These are phyloP conservation scores for Malaclemys terrapin DNA, from an alignment of 2,113 vertebrate species.

Conservation along the genomic window DNA sequence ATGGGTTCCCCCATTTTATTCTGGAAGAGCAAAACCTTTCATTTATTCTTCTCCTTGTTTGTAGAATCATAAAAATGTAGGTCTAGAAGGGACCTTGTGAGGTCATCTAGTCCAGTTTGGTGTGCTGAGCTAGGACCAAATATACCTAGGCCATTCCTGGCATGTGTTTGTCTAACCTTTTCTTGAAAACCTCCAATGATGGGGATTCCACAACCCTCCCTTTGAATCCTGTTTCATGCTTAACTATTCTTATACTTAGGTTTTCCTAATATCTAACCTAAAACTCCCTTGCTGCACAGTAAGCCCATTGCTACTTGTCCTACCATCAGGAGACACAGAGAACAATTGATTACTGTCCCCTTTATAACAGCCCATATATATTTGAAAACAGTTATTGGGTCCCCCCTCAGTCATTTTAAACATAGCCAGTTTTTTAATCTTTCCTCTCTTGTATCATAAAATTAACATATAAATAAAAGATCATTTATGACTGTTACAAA, in stretches of 20 bases:
- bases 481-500: not conserved
- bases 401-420: not conserved
- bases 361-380: not conserved
- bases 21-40: conserved; percentile 4
- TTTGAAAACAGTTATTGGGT: not conserved
- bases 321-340: not conserved
- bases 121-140: not conserved
- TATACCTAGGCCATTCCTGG: not conserved
- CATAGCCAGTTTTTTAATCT: not conserved
- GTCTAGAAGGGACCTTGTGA: not conserved
- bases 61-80: not conserved
- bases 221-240: not conserved
- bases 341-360: not conserved
- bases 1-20: not conserved
- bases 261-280: not conserved
- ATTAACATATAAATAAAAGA: not conserved
- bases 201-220: not conserved
- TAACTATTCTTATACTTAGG: not conserved
- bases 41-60: not conserved
- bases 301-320: not conserved
- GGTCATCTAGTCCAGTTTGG: not conserved
- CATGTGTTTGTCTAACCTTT: not conserved
- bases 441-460: not conserved
- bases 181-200: not conserved
- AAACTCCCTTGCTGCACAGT: not conserved